Base-by-base conservation (phyloP, 2,113 vertebrate genomes). In the Burhinus bistriatus region DNA sequence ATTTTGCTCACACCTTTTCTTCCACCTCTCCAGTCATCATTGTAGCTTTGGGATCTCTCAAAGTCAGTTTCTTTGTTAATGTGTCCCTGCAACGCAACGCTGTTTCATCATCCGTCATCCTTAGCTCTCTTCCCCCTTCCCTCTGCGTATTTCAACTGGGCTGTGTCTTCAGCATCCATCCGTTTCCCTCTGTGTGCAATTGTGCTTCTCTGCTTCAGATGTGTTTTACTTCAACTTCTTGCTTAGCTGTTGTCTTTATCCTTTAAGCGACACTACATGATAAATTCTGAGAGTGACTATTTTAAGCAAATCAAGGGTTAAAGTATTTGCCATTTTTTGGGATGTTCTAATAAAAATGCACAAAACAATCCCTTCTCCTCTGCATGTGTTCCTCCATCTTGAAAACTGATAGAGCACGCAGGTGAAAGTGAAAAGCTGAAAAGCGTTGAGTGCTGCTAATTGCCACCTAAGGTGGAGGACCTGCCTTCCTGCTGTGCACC, bases 11-110 rank as follows among this genome's bases (percentile, higher is more conserved):
- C 26, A n/a, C n/a, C n/a, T 59, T 42, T 54, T 27, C 30, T 66
- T 79, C 45, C n/a, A 68, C 22, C 30, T 42, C 52, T 54, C 18
- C 38, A 20, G 20, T 54, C 23, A 22, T 26, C 0, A 1, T 4
- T 26, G 34, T 34, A 66, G 44, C 52, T 47, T 75, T n/a, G 36
- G 38, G 25, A 38, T 72, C 34, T 66, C 68, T 51, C 8, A 1
- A 29, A 71, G 36, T 25, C 36, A 49, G 47, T 44, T 42, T 42
- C 47, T 62, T 59, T 57, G 17, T 55, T 57, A 9, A 45, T 7
- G 0, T 10, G 23, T 15, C 44, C 34, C 32, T 44, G 29, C 30
- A 23, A 21, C 18, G 29, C 44, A 40, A 2, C 0, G 12, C 22
- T 51, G 36, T 65, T 58, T 32, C 15, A 16, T 64, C 22, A 40